Evolutionary conservation across 2,113 vertebrate species (phyloP), one percentile per base, ranked within the genome.

Genomic region (Hyla sarda): DNA sequence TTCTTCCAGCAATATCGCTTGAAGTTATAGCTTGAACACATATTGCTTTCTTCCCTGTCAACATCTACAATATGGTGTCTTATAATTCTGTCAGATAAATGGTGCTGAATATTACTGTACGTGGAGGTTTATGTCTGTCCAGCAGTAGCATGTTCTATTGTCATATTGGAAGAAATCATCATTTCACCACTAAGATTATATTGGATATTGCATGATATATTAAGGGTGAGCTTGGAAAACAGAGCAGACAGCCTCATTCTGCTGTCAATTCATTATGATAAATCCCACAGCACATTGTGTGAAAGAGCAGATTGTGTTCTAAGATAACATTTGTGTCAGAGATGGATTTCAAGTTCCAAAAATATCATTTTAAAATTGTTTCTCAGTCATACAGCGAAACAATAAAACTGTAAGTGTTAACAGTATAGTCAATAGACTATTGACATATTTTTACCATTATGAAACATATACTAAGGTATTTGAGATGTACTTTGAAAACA

Each of bases 301-400:
- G 62, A 84, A 62, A 62, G 13, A 41, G 37, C 19, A 77, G 56
- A 77, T 77, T 45, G 14, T 47, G 83, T 48, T 84, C 41, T 30
- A 32, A 65, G 25, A 50, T 65, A 84, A 84, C 72, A 65, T 58
- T 84, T 48, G 62, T 34, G 58, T 45, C 83, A 75, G 71, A 47
- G 23, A 84, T 10, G 25, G 48, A 65, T 76, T 84, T 76, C 37
- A 8, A 77, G 17, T 28, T 74, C 37, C 16, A 76, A 84, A 76
- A 60, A 84, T 58, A 84, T 75, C 17, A 76, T 76, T 75, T 84
- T 48, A 84, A 62, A 75, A 48, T 45, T 58, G 30, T 83, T 54
- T 83, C 65, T 37, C 67, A 9, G 7, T 80, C 50, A 56, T 30
- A 41, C 34, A 0, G 67, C 23, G 28, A 83, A 58, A 58, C 48